Percentiles rank a stretch among this genome's conserved stretches.
Evolutionary conservation across 2,113 vertebrate species (phyloP).

Genomic region (Heterocephalus glaber): DNA sequence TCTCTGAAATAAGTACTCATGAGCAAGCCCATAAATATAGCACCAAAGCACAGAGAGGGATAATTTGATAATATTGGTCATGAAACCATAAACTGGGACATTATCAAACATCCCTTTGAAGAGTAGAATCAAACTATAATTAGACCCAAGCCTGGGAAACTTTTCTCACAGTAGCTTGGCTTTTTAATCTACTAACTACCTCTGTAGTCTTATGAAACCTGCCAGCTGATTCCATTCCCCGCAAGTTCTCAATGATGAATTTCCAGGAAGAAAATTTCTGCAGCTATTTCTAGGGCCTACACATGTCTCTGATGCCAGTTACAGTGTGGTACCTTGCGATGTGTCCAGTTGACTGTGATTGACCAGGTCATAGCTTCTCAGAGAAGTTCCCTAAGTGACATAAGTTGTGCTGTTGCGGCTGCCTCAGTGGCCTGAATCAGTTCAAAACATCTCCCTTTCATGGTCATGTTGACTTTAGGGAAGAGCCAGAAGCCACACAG

Average conservation of each 20-base stretch:
- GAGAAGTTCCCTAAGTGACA: too few relatives aligned
- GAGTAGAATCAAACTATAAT: constrained; percentile 24
- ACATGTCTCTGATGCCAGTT: background rate
- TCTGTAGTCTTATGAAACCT: background rate
- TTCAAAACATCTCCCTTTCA: too few relatives aligned
- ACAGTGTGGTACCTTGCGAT: background rate
- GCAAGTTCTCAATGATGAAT: background rate
- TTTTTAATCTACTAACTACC: background rate
- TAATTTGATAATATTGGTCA: background rate
- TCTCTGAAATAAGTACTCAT: background rate
- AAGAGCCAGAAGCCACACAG: too few relatives aligned
- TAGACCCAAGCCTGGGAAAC: background rate
- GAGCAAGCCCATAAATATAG: constrained; percentile 27
- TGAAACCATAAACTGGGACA: background rate
- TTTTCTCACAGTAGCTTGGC: constrained; percentile 2
- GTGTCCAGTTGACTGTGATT: background rate
- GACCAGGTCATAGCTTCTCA: background rate
- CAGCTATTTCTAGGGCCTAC: background rate
- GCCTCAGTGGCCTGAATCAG: too few relatives aligned
- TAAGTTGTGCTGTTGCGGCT: too few relatives aligned
- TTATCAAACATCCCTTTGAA: constrained; percentile 26
- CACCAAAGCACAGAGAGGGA: background rate
- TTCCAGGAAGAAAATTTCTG: background rate
- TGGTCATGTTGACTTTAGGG: too few relatives aligned
- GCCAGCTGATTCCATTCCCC: background rate